phyloP scores from a whole-genome alignment of 1,140 invertebrate species.

The Harlomillsia oculata region DNA sequence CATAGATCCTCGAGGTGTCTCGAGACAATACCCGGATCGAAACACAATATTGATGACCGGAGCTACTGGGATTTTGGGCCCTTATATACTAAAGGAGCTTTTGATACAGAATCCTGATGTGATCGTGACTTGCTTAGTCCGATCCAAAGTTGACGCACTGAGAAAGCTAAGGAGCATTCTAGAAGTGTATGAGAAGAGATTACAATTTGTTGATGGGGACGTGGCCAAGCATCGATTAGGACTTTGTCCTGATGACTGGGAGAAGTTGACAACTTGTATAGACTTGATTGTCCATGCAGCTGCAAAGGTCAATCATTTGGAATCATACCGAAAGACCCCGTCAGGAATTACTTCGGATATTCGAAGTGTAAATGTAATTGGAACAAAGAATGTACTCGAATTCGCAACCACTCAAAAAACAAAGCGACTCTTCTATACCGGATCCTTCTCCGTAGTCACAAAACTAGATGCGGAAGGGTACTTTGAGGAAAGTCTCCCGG shows the following conservation, averaged over 20 bases:
- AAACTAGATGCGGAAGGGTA: neutral
- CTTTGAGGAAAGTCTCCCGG: neutral
- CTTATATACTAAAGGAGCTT: slow-evolving; percentile 3
- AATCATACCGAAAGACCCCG: neutral
- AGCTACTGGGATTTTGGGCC: slow-evolving; percentile 11
- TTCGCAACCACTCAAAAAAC: slow-evolving; percentile 2
- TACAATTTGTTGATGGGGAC: too few relatives aligned
- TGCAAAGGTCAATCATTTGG: slow-evolving; percentile 1
- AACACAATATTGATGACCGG: slow-evolving; percentile 9
- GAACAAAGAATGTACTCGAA: slow-evolving; percentile 2
- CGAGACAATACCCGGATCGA: too few relatives aligned
- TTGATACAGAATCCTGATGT: neutral
- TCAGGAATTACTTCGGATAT: neutral
- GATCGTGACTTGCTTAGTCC: too few relatives aligned
- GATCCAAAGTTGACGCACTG: too few relatives aligned
- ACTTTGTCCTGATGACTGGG: too few relatives aligned
- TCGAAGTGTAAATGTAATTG: slow-evolving; percentile 2
- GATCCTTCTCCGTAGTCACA: neutral
- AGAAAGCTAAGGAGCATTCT: too few relatives aligned
- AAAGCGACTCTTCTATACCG: neutral
- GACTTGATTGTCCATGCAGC: slow-evolving; percentile 4
- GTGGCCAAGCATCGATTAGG: too few relatives aligned
- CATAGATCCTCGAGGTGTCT: too few relatives aligned
- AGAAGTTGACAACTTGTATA: too few relatives aligned
- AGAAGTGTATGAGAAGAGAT: neutral